Conservation (phyloP, 2,888 invertebrate genomes). For the Thecocarcelia acutangulata region DNA sequence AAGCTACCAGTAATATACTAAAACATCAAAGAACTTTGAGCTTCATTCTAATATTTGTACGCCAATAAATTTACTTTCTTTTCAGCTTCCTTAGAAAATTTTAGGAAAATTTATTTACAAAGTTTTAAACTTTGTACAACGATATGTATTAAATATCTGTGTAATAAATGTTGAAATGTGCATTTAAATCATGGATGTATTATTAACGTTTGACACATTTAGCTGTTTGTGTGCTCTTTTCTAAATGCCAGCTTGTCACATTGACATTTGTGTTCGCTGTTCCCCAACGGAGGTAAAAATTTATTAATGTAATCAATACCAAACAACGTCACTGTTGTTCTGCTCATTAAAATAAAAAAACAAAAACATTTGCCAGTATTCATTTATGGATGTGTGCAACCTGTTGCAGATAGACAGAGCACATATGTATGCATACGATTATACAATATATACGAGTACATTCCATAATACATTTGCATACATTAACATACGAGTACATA, state of each 20-base stretch:
- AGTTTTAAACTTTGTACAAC: no score
- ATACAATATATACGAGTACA: not conserved
- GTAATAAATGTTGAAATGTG: no score
- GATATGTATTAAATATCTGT: no score
- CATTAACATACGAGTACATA: no score
- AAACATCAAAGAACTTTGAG: no score
- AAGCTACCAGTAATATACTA: no score
- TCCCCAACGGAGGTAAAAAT: conserved; percentile 28
- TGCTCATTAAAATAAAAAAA: conserved; percentile 38
- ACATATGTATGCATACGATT: not conserved
- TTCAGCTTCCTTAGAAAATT: no score
- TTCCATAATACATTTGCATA: no score
- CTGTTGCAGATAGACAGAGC: conserved; percentile 51
- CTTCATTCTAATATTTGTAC: no score
- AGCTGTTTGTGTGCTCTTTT: conserved; percentile 40
- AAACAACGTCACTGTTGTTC: conserved; percentile 2
- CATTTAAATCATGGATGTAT: not conserved
- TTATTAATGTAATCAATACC: conserved; percentile 31
- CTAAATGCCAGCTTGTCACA: conserved; percentile 62
- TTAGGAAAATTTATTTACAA: no score
- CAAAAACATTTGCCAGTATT: conserved; percentile 12
- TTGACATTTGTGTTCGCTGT: conserved; percentile 50
- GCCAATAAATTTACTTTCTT: no score
- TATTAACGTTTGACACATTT: conserved; percentile 42
- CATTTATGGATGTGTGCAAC: conserved; percentile 33